Evolutionary conservation across 2,113 vertebrate species (phyloP).

Genomic region (Natator depressus): DNA sequence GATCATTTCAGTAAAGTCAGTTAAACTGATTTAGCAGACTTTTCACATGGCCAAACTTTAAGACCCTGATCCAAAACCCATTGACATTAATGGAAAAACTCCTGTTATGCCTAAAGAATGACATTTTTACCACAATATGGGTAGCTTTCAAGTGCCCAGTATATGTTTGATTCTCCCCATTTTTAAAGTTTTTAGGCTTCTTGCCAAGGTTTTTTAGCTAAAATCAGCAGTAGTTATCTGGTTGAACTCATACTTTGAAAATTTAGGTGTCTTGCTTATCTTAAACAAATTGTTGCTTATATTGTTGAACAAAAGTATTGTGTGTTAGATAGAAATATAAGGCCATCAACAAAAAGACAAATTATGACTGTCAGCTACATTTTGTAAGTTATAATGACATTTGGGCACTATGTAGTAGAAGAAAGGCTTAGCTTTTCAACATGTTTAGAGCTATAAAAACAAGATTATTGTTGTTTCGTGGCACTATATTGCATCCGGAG

Average conservation of each 20-base stretch:
- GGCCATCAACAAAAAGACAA: neutral
- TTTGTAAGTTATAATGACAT: neutral
- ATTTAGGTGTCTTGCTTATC: neutral
- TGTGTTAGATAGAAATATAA: neutral
- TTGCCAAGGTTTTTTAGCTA: neutral
- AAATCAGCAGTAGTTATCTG: conserved; percentile 6
- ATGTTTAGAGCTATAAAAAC: conserved; percentile 39
- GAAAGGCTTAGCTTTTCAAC: conserved; percentile 9
- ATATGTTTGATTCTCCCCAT: neutral
- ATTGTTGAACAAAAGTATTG: neutral
- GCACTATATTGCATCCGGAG: conserved; percentile 1
- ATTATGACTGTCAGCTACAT: neutral
- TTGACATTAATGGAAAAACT: neutral
- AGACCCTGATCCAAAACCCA: neutral
- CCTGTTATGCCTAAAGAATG: neutral
- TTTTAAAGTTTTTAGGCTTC: neutral
- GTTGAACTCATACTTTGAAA: neutral
- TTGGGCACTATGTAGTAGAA: neutral
- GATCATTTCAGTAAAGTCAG: neutral
- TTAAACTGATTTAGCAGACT: neutral
- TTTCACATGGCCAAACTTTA: neutral
- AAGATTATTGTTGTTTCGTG: conserved; percentile 47
- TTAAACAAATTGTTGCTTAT: neutral
- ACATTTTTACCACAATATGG: neutral
- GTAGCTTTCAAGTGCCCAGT: neutral